Percentiles rank a stretch among this genome's conserved stretches.
Evolutionary conservation across 2,888 invertebrate genomes (phyloP).

Genomic region (Sarcophaga carnaria): DNA sequence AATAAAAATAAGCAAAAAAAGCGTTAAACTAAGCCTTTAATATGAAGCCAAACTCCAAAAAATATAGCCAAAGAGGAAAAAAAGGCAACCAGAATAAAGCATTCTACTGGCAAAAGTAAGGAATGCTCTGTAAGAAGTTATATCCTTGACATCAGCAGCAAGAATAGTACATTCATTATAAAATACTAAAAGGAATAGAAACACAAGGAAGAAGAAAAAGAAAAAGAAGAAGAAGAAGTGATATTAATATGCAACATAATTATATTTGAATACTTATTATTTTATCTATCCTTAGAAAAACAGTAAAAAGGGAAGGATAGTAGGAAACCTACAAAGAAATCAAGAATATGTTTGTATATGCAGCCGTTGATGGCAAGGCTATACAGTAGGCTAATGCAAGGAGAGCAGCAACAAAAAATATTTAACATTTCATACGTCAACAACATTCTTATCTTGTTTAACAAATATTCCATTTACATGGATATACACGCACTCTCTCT

Average conservation of each 20-base stretch:
- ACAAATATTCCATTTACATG: constrained; percentile 35
- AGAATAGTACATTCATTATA: background rate
- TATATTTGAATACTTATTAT: constrained; percentile 61
- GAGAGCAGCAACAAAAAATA: constrained; percentile 8
- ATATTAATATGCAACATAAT: constrained; percentile 46
- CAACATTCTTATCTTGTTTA: constrained; percentile 66
- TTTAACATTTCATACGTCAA: constrained; percentile 67
- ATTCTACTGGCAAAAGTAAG: background rate
- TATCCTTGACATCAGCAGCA: constrained; percentile 49
- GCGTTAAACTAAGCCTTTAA: constrained; percentile 34
- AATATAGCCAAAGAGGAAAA: background rate
- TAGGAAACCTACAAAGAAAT: constrained; percentile 1
- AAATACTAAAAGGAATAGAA: background rate
- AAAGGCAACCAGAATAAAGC: background rate
- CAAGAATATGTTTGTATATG: background rate
- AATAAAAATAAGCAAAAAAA: background rate
- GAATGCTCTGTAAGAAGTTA: constrained; percentile 22
- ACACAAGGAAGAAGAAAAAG: background rate
- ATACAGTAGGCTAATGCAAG: background rate
- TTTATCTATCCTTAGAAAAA: constrained; percentile 51
- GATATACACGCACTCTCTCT: background rate
- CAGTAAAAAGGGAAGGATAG: constrained; percentile 17
- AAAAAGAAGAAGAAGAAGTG: background rate
- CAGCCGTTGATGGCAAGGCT: constrained; percentile 13
- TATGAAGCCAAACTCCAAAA: constrained; percentile 17